Percentiles rank a stretch among this genome's conserved stretches.
Conservation (phyloP, 2,888 invertebrate genomes). For the Thumatha senex region DNA sequence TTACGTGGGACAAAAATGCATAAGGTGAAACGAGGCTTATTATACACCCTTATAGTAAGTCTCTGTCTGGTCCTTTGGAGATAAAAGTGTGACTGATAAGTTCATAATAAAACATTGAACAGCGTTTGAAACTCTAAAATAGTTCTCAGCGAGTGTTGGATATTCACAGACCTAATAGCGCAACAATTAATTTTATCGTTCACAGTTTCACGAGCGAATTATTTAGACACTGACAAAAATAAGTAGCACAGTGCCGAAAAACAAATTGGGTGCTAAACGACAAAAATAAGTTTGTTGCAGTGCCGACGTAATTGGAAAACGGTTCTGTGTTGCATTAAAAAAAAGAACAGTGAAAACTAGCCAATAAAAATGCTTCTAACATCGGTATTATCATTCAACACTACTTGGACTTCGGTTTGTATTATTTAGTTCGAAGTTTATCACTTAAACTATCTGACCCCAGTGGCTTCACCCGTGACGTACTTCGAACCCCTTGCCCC, state of each 20-base stretch:
- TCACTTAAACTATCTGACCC: no score
- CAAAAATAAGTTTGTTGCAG: slow-evolving; percentile 13
- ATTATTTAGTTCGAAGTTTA: no score
- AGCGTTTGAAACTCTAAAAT: slow-evolving; percentile 2
- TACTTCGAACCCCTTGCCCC: no score
- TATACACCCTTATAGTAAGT: no score
- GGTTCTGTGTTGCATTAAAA: slow-evolving; percentile 7
- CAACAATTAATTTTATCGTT: slow-evolving; percentile 29
- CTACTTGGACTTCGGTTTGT: no score
- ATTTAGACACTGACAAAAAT: slow-evolving; percentile 27
- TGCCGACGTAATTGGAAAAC: slow-evolving; percentile 17
- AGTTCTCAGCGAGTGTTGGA: slow-evolving; percentile 3
- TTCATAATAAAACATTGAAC: not conserved
- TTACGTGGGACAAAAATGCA: no score
- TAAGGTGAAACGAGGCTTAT: no score
- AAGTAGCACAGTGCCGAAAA: slow-evolving; percentile 19
- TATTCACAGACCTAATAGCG: slow-evolving; percentile 14
- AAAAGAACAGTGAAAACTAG: not conserved
- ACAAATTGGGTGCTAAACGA: slow-evolving; percentile 27
- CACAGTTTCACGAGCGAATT: slow-evolving; percentile 27
- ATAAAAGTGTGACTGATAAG: not conserved
- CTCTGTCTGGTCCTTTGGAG: no score
- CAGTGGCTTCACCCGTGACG: no score
- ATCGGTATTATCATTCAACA: no score
- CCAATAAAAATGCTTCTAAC: no score